Base-by-base conservation (phyloP, 2,888 invertebrate species). In the Philopedon plagiatum region DNA sequence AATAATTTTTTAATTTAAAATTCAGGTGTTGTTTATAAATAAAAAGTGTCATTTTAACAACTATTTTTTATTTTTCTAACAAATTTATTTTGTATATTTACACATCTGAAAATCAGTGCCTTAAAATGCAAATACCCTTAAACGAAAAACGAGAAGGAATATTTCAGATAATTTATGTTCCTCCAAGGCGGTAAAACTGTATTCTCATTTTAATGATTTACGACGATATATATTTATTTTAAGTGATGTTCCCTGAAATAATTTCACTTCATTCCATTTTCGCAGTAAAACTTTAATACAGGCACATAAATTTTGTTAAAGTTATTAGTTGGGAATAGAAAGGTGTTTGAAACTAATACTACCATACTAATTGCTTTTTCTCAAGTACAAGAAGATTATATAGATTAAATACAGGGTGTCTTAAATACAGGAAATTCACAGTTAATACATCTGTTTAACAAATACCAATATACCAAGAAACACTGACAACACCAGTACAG, bases 191-290 rank as follows among this genome's bases (percentile, higher is more conserved):
- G 51, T 54, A 54, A 54, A 54, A 54, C 51, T 54, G 51, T 54
- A 54, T 54, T 54, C 51, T 54, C 51, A 54, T 54, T 54, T 54
- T 54, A 29, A 29, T 54, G 51, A 54, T 54, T 54, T 54, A 54
- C 29, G 23, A 26, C 51, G 29, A 54, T 54, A 54, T 54, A 29
- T 54, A 54, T 54, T 54, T 54, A 54, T 54, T 54, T 54, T 54
- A 54, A 54, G 29, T 49, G 23, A 49, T 26, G 26, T 54, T 15
- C 15, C 18, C 29, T 15, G 29, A 54, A 18, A 54, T 54, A 29
- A 29, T 29, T 54, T 54, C 29, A 29, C 18, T 32, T 54, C 15
- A 39, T 46, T 46, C 23, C 29, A 18, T 51, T 15, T 54, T 54
- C 29, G 51, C 29, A 29, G 29, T 54, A 54, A 54, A 54, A 54